Percentiles rank a stretch among this genome's conserved stretches.
phyloP scores from a whole-genome alignment of 2,113 vertebrate species.

The Herpailurus yagouaroundi region DNA sequence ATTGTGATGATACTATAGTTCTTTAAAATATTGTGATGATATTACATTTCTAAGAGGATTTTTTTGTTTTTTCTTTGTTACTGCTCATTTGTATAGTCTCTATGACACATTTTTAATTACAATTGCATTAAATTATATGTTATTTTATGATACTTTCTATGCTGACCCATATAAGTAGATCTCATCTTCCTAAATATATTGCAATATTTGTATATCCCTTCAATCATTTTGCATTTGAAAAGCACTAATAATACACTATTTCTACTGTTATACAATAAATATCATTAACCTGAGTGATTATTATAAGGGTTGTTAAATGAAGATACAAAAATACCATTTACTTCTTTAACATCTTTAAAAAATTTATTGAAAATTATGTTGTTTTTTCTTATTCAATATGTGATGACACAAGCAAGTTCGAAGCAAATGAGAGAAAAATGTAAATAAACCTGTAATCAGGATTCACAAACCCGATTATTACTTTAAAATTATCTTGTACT shows the following conservation, averaged over 20 bases:
- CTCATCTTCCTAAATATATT: not conserved
- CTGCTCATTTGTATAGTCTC: not conserved
- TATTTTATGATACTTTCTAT: not conserved
- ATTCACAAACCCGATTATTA: not conserved
- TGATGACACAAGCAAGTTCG: not conserved
- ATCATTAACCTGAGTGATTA: not conserved
- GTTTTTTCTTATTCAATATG: not conserved
- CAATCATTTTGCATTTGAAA: not conserved
- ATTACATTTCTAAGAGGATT: not conserved
- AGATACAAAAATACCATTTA: not conserved
- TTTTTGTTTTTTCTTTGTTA: not conserved
- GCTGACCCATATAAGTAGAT: not conserved
- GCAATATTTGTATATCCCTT: not conserved
- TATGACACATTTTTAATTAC: not conserved
- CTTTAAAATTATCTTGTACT: not conserved
- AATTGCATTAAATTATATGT: not conserved
- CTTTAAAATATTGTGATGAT: not conserved
- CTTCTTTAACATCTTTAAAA: not conserved
- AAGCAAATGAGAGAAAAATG: not conserved
- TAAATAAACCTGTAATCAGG: not conserved
- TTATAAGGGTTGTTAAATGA: not conserved
- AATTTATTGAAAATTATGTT: not conserved
- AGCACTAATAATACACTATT: not conserved
- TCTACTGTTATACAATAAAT: not conserved
- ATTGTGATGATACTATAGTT: not conserved